Evolutionary conservation across 2,113 vertebrate species (phyloP), one percentile per base, ranked within the genome.

Genomic region (Hypanus sabinus): DNA sequence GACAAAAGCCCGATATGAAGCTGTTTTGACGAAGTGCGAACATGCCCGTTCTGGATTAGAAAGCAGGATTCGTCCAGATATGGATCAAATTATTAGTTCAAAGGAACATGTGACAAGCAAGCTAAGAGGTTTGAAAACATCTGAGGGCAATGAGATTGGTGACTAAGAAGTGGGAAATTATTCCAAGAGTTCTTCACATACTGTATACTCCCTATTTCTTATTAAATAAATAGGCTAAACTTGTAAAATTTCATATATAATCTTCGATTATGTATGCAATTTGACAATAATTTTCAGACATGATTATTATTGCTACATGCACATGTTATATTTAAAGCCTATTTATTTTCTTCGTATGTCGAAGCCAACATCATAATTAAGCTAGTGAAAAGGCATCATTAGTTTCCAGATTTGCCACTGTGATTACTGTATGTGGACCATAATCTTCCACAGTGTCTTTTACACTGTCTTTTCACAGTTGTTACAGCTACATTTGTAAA

Each of bases 71-170:
- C 98, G 98, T 94, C 98, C 98, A 0, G 98, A 99, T 96, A 98
- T 99, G 98, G 98, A 99, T 96, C 98, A 99, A 96, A 98, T 99
- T 95, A 98, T 99, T 96, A 97, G 98, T 27, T 99, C 98, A 27
- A 99, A 99, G 96, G 98, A 99, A 95, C 98, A 99, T 46, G 95
- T 99, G 95, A 97, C 97, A 96, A 98, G 96, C 97, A 99, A 99
- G 96, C 98, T 99, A 95, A 96, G 96, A 96, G 98, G 98, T 99
- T 30, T 94, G 90, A 6, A 11, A 38, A 8, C 60, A 12, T 38
- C 36, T 46, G 3, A 9, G 87, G 30, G 3, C 88, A 91, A 70
- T 68, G 16, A 16, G 65, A 22, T 71, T 38, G 5, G 5, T 65
- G 87, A 20, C n/a, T 65, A 14, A 65, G 62, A 36, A 18, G 22